These are phyloP conservation scores for Caloenas nicobarica DNA, from an alignment of 2,113 vertebrate species.

Conservation along the genomic window DNA sequence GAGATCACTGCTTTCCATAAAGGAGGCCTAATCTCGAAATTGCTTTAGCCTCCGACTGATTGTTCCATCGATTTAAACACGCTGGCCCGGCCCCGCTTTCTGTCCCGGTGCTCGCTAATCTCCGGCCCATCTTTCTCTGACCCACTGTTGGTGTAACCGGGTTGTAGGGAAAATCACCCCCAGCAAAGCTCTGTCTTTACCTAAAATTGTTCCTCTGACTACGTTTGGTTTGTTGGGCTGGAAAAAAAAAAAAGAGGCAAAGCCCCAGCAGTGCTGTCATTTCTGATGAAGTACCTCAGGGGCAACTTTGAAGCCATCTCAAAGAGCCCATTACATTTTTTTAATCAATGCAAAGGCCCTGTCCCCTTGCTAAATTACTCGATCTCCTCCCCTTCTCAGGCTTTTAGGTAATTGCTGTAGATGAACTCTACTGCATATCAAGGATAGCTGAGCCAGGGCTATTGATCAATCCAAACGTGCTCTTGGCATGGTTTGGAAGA, in stretches of 20 bases:
- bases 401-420: conserved; percentile 61
- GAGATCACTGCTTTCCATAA: conserved; percentile 67
- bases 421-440: neutral
- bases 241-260: neutral
- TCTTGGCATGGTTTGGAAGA: conserved; percentile 38
- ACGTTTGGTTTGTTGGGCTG: neutral
- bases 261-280: neutral
- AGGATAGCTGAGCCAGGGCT: conserved; percentile 35
- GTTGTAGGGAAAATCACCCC: neutral
- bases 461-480: conserved; percentile 57
- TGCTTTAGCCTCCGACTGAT: conserved; percentile 71
- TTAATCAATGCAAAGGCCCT: conserved; percentile 49
- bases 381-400: conserved; percentile 49
- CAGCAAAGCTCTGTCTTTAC: neutral
- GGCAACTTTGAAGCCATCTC: neutral
- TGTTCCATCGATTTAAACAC: conserved; percentile 72
- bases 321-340: neutral
- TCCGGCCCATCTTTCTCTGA: neutral
- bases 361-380: conserved; percentile 37
- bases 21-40: conserved; percentile 64
- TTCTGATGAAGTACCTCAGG: neutral
- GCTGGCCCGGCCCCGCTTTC: conserved; percentile 5
- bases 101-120: neutral
- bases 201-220: neutral
- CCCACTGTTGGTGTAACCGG: fast-evolving